A percentile compares a stretch with the other conserved stretches of the same genome.
phyloP scores from a whole-genome alignment of 2,888 invertebrate genomes.

The Geophilus truncorum region DNA sequence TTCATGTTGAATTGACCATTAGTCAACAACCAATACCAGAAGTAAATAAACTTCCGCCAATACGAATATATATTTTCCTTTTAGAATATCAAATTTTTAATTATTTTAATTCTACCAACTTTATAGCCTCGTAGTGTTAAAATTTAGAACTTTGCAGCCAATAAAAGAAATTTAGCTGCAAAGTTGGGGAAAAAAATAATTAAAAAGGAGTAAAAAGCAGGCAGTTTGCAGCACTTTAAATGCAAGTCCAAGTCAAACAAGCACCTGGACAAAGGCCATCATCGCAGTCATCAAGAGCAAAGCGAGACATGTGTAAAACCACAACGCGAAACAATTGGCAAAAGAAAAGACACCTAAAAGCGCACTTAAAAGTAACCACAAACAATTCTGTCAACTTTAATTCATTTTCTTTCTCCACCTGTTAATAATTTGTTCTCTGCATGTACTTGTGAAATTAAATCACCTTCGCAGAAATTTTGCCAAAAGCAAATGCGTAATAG shows the following conservation, averaged over 20 bases:
- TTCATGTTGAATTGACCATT: too few relatives aligned
- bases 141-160: too few relatives aligned
- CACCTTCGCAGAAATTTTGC: background rate
- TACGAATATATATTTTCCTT: too few relatives aligned
- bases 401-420: background rate
- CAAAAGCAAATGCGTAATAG: background rate
- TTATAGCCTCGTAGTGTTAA: too few relatives aligned
- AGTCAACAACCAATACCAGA: too few relatives aligned
- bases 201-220: too few relatives aligned
- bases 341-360: conserved; percentile 1
- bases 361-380: conserved; percentile 3
- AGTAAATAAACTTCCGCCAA: too few relatives aligned
- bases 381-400: conserved; percentile 15
- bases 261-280: background rate
- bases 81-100: too few relatives aligned
- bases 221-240: background rate
- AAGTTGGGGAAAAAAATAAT: too few relatives aligned
- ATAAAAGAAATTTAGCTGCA: too few relatives aligned
- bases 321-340: background rate
- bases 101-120: too few relatives aligned
- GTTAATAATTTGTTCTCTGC: conserved; percentile 7
- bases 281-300: background rate
- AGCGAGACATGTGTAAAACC: background rate
- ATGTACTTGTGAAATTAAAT: conserved; percentile 10
- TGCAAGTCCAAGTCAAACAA: background rate